Evolutionary conservation across 2,888 invertebrate genomes (phyloP).

Genomic region (Leistus spinibarbis): DNA sequence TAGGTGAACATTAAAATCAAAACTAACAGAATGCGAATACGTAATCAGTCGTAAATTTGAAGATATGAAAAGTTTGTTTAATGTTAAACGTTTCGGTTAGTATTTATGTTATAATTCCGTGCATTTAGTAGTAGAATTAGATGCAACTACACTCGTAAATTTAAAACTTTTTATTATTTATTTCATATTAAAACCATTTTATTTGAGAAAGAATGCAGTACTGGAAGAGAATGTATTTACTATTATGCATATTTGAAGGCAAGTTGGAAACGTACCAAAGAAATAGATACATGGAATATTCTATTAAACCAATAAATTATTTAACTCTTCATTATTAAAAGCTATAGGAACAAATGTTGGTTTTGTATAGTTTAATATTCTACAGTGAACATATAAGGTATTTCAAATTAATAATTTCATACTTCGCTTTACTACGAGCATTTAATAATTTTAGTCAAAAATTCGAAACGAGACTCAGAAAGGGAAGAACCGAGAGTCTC

Average conservation of each 20-base stretch:
- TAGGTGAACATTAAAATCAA: not conserved
- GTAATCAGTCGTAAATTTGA: not conserved
- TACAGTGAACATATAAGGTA: not conserved
- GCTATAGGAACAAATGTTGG: not conserved
- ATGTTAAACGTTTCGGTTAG: not conserved
- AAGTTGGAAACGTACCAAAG: no score
- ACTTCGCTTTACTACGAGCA: not conserved
- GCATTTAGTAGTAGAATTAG: not conserved
- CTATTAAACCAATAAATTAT: not conserved
- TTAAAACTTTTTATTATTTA: not conserved
- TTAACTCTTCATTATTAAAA: not conserved
- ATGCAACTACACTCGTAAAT: not conserved
- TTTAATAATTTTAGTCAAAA: not conserved
- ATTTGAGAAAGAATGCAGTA: no score
- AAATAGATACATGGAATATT: not conserved
- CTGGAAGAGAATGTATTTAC: not conserved
- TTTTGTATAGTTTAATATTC: not conserved
- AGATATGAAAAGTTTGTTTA: not conserved
- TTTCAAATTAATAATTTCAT: not conserved
- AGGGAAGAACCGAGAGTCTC: not conserved
- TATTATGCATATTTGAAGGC: not conserved
- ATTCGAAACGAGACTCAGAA: not conserved
- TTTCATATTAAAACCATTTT: not conserved
- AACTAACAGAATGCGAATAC: not conserved
- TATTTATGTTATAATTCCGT: slow-evolving; percentile 5